Evolutionary conservation across 1,140 invertebrate species (phyloP).

Genomic region (Achroia grisella): DNA sequence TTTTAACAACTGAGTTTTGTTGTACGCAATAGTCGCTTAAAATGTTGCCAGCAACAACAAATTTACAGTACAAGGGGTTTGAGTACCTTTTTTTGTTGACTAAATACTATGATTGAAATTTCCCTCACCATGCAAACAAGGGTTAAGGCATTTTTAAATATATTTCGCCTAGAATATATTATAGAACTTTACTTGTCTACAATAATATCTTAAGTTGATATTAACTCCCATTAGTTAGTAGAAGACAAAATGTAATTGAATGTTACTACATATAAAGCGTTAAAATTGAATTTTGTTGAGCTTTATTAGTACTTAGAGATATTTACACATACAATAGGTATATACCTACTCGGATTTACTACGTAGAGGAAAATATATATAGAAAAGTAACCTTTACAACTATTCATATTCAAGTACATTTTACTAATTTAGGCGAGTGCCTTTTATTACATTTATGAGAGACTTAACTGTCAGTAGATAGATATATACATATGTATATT

Average conservation of each 20-base stretch:
- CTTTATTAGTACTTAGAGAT: too few species aligned
- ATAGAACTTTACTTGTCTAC: too few species aligned
- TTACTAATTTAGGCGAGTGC: slow-evolving; percentile 10
- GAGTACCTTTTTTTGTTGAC: slow-evolving; percentile 19
- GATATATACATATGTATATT: background rate
- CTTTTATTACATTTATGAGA: background rate
- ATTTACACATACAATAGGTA: too few species aligned
- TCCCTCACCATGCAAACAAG: slow-evolving; percentile 14
- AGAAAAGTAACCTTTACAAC: background rate
- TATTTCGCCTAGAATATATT: too few species aligned
- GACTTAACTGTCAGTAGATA: background rate
- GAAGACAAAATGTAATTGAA: too few species aligned
- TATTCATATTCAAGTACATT: slow-evolving; percentile 2
- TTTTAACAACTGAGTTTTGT: slow-evolving; percentile 31
- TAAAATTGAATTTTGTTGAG: too few species aligned
- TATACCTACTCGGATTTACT: too few species aligned
- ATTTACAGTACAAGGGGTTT: slow-evolving; percentile 31
- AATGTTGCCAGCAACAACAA: slow-evolving; percentile 33
- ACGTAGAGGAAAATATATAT: too few species aligned
- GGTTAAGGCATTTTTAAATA: too few species aligned
- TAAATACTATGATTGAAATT: slow-evolving; percentile 28
- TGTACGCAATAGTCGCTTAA: slow-evolving; percentile 29
- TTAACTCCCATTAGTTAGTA: too few species aligned
- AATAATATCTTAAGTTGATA: too few species aligned
- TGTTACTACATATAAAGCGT: too few species aligned